These are phyloP conservation scores for Eidolon helvum DNA, from an alignment of 2,113 vertebrate genomes.

Conservation along the genomic window DNA sequence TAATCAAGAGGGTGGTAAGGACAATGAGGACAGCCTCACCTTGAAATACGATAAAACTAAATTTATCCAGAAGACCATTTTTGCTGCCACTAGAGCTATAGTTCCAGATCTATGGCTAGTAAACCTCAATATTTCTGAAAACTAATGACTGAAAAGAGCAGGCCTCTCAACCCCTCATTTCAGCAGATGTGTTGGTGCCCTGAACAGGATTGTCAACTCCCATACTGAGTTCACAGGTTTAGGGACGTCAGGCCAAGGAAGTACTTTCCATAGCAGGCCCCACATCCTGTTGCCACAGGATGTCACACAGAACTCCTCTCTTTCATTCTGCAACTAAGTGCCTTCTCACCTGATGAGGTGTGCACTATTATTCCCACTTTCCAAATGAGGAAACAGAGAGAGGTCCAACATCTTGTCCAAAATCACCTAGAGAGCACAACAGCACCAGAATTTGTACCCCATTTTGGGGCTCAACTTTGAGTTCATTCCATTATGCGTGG, in stretches of 20 bases:
- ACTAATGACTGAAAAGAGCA: neutral
- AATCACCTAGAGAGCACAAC: neutral
- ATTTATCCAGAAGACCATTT: neutral
- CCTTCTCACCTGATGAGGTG: neutral
- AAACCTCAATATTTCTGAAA: neutral
- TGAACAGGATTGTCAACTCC: neutral
- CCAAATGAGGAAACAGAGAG: neutral
- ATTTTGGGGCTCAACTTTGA: rapidly evolving
- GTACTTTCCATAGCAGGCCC: neutral
- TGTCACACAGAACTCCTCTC: neutral
- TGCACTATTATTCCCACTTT: neutral
- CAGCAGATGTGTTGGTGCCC: neutral
- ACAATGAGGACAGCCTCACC: neutral
- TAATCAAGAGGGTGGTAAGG: neutral
- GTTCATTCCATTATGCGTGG: no score
- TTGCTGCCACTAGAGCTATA: neutral
- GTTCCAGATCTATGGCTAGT: neutral
- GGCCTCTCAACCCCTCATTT: neutral
- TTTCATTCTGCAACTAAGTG: neutral
- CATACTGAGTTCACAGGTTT: neutral
- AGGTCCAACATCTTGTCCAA: neutral
- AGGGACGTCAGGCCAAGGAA: neutral
- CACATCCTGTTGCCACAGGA: no score
- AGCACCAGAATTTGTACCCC: neutral
- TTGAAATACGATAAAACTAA: neutral